These are phyloP conservation scores for Poecilia latipinna DNA, from an alignment of 2,113 vertebrate species.

Conservation along the genomic window DNA sequence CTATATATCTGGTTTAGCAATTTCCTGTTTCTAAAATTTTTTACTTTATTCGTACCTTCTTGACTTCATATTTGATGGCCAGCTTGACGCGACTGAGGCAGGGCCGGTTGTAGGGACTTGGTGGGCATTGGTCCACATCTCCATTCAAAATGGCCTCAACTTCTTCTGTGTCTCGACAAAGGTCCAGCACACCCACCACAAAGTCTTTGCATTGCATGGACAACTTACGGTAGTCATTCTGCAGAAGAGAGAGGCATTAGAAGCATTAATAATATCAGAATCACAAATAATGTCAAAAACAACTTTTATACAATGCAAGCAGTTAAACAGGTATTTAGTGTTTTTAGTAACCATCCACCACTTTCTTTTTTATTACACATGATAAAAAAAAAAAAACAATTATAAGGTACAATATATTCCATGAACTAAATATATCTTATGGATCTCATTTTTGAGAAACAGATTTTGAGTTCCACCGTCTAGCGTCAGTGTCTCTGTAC, in stretches of 20 bases:
- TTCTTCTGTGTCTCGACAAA: constrained; percentile 96
- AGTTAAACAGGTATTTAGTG: too few relatives aligned
- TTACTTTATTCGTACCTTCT: constrained; percentile 84
- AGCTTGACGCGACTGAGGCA: constrained; percentile 94
- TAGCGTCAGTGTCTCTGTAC: too few relatives aligned
- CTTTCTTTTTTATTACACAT: neutral
- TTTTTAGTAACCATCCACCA: neutral
- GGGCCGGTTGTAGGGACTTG: constrained; percentile 88
- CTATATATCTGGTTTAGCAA: too few relatives aligned
- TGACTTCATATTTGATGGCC: constrained; percentile 97
- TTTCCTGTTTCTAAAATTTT: neutral
- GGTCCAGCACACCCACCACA: constrained; percentile 95
- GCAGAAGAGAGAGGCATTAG: constrained; percentile 1
- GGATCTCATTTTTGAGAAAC: neutral
- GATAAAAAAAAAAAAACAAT: neutral
- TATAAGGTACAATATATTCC: too few relatives aligned
- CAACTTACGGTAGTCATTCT: constrained; percentile 98
- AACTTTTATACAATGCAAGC: neutral
- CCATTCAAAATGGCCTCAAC: constrained; percentile 97
- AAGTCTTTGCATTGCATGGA: constrained; percentile 99
- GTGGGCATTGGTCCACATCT: constrained; percentile 88
- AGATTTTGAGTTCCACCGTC: neutral
- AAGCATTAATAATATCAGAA: neutral
- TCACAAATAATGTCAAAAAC: neutral
- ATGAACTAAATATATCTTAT: neutral